Evolutionary conservation across 2,797 vertebrate species (phyloP), one percentile per base, ranked within the genome.

Genomic region (Podargus strigoides): DNA sequence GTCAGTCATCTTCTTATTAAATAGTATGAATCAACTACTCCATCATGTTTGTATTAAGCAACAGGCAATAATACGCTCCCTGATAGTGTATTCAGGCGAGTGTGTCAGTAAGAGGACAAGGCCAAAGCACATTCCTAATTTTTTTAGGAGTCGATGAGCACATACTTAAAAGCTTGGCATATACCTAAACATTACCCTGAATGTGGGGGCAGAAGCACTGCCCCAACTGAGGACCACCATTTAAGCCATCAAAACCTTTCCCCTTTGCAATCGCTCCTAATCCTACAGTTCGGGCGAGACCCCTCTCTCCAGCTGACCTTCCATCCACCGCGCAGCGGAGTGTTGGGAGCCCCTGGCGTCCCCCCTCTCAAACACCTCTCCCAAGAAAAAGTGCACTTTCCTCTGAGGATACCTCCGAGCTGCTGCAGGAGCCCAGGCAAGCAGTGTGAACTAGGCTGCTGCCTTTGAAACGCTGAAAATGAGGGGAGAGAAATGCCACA

Each of bases 1-100:
- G 87, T 92, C 84, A 90, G 49, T 94, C 89, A 60, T 90, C 68
- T 86, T 69, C 58, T 64, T 80, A 94, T 87, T 93, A 82, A 96
- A 90, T 79, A 94, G 85, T 66, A 53, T 19, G 74, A 95, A 93
- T 82, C 85, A 91, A 85, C 4, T 2, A 60, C 74, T 94, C 73
- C 70, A 88, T 93, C 85, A 26, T 50, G 49, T 91, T 94, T 94
- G 46, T 28, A 30, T 44, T 93, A 82, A 96, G 89, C 67, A 95
- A 92, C 83, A 96, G 70, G 90, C 47, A 73, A 46, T 50, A 58
- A 58, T 28, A 72, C 1, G 2, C 30, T 88, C 78, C 23, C 28
- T 42, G 37, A 13, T 8, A 37, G 36, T 20, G 23, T 26, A 10
- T 60, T 21, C 74, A 64, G 41, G 41, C 0, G 1, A 69, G 7